Percentiles rank a stretch among this genome's conserved stretches.
phyloP scores from a whole-genome alignment of 2,888 invertebrate species.

The Aleiodes leptofemur region DNA sequence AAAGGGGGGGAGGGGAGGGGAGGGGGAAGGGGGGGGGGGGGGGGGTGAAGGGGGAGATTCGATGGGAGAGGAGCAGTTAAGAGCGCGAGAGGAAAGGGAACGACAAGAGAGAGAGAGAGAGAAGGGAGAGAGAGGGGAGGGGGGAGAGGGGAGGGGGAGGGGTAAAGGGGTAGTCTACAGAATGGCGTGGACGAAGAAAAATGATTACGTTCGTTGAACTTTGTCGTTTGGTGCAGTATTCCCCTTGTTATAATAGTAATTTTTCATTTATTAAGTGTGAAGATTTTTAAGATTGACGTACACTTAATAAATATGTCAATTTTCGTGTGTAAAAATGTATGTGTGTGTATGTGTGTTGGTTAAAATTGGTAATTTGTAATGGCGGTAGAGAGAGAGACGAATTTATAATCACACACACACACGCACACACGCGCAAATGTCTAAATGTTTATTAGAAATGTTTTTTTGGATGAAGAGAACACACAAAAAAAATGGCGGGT shows the following conservation, averaged over 20 bases:
- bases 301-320: constrained; percentile 17
- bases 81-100: constrained; percentile 8
- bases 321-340: neutral
- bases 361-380: neutral
- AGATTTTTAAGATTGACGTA: constrained; percentile 5
- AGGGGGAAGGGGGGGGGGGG: neutral
- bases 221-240: constrained; percentile 46
- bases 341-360: neutral
- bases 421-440: no score
- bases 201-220: constrained; percentile 50
- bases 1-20: neutral
- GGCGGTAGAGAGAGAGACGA: neutral
- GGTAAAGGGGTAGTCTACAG: neutral
- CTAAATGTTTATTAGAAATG: no score
- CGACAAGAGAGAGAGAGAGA: neutral
- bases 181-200: constrained; percentile 34
- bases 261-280: constrained; percentile 29
- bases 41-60: neutral
- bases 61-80: constrained; percentile 13
- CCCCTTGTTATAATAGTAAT: constrained; percentile 19
- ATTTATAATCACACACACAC: no score
- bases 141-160: neutral
- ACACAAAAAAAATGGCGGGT: no score
- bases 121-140: no score
- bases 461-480: no score